Evolutionary conservation across 2,113 vertebrate species (phyloP), one percentile per base, ranked within the genome.

Genomic region (Micromys minutus): DNA sequence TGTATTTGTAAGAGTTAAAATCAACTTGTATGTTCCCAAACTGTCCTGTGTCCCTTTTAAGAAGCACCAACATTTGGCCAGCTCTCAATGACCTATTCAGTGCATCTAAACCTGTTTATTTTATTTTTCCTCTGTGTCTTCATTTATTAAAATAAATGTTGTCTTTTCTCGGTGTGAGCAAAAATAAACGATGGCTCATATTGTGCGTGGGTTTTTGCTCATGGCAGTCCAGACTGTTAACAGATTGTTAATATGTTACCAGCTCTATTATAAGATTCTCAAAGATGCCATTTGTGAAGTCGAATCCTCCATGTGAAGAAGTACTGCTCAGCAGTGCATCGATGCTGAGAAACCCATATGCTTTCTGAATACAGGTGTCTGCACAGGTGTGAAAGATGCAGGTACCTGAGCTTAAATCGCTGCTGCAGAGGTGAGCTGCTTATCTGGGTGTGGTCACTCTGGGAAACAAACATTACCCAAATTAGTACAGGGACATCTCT

Each of bases 241-340:
- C 98, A 98, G 97, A 98, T 98, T 98, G 98, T 88, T 98, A 97
- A 97, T 98, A 97, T 97, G 96, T 89, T 97, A 97, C 97, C 96
- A 95, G 74, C 15, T 97, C 97, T 98, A 98, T 98, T 98, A 95
- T 98, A 98, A 98, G 94, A 98, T 71, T 93, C 83, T 95, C 61
- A 88, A 95, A 97, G 84, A 98, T 96, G 75, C 90, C 94, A 74
- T 96, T 97, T 96, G 50, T 93, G 47, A 71, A 97, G 90, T 24
- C 0, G 4, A 83, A 93, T 92, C 92, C 76, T 92, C 89, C 42
- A 81, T 45, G n/a, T 39, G 81, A 88, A 87, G 81, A 63, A 93
- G 61, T 31, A 85, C 39, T 85, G 69, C 52, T 81, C 24, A 50
- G 42, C 42, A 86, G 77, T 12, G 1, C 34, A 76, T 19, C 74